Evolutionary conservation across 1,140 invertebrate genomes (phyloP).

Genomic region (Pseudomyrmex gracilis): DNA sequence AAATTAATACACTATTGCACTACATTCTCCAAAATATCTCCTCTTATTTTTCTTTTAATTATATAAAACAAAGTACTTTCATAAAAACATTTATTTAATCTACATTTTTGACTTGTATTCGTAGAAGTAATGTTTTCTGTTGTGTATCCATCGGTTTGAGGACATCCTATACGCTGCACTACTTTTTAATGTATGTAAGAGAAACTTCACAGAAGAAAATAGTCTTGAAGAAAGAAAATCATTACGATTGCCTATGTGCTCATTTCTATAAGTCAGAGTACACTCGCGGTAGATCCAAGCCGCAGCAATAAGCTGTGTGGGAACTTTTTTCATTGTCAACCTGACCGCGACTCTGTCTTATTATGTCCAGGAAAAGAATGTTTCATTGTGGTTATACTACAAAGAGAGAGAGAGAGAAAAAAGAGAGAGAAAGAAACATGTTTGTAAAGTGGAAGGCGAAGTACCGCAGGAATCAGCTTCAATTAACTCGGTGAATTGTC

Average conservation of each 20-base stretch:
- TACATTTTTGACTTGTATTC: no score
- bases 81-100: no score
- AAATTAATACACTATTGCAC: conserved; percentile 7
- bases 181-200: neutral
- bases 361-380: conserved; percentile 15
- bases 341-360: neutral
- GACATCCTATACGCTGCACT: neutral
- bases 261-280: neutral
- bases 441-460: conserved; percentile 24
- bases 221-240: neutral
- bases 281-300: neutral
- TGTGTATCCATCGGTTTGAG: no score
- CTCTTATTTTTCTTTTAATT: neutral
- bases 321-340: conserved; percentile 32
- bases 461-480: conserved; percentile 25
- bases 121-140: no score
- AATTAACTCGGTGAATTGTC: conserved; percentile 40
- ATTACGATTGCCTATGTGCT: neutral
- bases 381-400: neutral
- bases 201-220: conserved; percentile 6
- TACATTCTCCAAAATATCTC: neutral
- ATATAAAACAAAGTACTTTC: no score
- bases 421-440: conserved; percentile 12
- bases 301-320: neutral
- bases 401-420: conserved; percentile 4